Evolutionary conservation across 2,797 vertebrate genomes (phyloP).

Genomic region (Gastrophryne carolinensis): DNA sequence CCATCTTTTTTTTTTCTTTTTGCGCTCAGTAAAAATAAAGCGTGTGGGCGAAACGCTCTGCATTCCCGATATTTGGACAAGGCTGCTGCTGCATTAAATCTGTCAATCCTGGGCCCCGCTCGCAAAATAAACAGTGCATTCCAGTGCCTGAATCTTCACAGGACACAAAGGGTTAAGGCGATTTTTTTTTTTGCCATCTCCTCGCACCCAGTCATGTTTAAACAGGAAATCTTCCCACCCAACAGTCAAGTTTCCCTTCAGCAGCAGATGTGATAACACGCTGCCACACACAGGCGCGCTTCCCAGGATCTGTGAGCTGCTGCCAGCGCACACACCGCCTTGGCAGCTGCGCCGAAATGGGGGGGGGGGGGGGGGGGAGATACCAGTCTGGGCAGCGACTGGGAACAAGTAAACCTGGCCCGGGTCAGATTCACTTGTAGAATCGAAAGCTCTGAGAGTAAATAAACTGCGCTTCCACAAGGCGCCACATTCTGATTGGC

Average conservation of each 20-base stretch:
- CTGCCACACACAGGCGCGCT: slow-evolving; percentile 33
- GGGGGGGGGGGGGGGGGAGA: slow-evolving; percentile 4
- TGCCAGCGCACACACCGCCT: slow-evolving; percentile 44
- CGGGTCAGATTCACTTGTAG: not conserved
- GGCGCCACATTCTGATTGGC: not conserved
- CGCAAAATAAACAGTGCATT: slow-evolving; percentile 39
- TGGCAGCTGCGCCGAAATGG: not conserved
- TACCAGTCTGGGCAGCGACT: slow-evolving; percentile 10
- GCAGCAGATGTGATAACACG: slow-evolving; percentile 51
- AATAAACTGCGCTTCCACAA: not conserved
- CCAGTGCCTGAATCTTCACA: not conserved
- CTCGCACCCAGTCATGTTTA: slow-evolving; percentile 43
- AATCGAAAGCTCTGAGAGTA: not conserved
- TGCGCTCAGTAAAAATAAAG: not conserved
- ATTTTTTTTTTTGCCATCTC: slow-evolving; percentile 12
- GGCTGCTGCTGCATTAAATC: slow-evolving; percentile 41
- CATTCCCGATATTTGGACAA: slow-evolving; percentile 5
- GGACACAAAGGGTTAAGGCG: slow-evolving; percentile 22
- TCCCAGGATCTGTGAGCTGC: slow-evolving; percentile 22
- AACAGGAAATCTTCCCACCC: slow-evolving; percentile 52
- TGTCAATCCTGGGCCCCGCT: slow-evolving; percentile 19
- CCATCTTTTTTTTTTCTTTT: not conserved
- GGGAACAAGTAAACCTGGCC: not conserved
- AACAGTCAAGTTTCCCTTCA: slow-evolving; percentile 31
- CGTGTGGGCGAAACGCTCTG: not conserved